Conservation (phyloP, 2,113 vertebrate genomes). For the Gobius niger region DNA sequence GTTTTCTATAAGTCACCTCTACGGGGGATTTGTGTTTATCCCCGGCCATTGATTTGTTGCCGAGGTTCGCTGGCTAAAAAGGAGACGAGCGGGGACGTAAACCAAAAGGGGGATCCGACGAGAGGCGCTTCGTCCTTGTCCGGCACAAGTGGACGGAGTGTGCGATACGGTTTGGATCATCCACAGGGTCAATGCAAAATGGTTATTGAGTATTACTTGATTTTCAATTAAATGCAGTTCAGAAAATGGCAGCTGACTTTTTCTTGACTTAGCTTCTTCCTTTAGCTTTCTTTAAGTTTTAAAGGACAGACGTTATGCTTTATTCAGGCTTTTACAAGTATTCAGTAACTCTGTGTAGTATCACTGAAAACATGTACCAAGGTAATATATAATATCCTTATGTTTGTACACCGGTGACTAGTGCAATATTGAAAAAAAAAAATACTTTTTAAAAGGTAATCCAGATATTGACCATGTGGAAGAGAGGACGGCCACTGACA, state of each 20-base stretch:
- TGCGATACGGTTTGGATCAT: not conserved
- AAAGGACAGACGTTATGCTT: too few relatives aligned
- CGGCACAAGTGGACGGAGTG: slow-evolving; percentile 20
- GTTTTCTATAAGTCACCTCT: slow-evolving; percentile 77
- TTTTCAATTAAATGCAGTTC: not conserved
- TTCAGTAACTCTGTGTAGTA: too few relatives aligned
- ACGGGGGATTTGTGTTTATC: slow-evolving; percentile 70
- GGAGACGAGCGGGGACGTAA: slow-evolving; percentile 33
- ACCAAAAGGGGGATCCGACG: slow-evolving; percentile 37
- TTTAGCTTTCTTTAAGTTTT: too few relatives aligned
- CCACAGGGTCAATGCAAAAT: not conserved
- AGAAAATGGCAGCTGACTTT: not conserved
- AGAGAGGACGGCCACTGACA: too few relatives aligned
- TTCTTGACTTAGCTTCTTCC: not conserved
- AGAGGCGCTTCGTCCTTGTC: slow-evolving; percentile 44
- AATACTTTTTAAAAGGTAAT: too few relatives aligned
- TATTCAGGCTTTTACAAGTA: too few relatives aligned
- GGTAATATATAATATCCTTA: too few relatives aligned
- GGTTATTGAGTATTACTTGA: not conserved
- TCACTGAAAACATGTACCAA: too few relatives aligned
- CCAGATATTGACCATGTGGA: too few relatives aligned
- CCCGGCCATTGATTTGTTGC: slow-evolving; percentile 71
- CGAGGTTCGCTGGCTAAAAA: slow-evolving; percentile 58
- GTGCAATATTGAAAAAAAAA: too few relatives aligned
- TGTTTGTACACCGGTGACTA: too few relatives aligned